Evolutionary conservation across 2,888 invertebrate species (phyloP), one percentile per base, ranked within the genome.

Genomic region (Macaria liturata): DNA sequence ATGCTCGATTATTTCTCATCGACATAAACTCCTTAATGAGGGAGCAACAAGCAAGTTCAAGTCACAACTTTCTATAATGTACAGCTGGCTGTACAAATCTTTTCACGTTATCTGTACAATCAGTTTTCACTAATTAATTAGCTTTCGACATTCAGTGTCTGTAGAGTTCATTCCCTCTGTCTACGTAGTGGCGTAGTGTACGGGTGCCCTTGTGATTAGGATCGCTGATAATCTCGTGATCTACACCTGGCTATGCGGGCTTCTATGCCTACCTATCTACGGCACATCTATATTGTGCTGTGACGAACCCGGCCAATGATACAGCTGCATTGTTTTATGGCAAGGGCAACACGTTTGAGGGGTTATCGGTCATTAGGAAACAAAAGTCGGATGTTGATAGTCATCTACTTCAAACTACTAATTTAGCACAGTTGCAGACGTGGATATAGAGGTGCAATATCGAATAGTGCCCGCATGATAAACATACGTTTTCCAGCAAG

Each of bases 161-260:
- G 60, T 62, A 67, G 66, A 73, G 79, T 78, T 80, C 73, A 74
- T 75, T 80, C 72, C 74, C 70, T 64, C 65, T 65, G 72, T 71
- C 73, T 61, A 67, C 65, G 70, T 70, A 71, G 74, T 75, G 72
- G 70, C 71, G 72, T 70, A 73, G 69, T 72, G 80, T 84, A 85
- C 84, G 88, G 87, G 88, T 78, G 83, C 82, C 82, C 83, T 78
- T 79, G 83, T 78, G 90, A 90, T 89, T 84, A 73, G 58, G 64
- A 88, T 88, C 87, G 66, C 66, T 71, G 81, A 76, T 83, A 81
- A 88, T 88, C 87, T 83, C 71, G 70, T 80, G 78, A 89, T 88
- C 89, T 80, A 80, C 90, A 91, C 90, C 89, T 90, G 90, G 90
- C 47, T 47, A 90, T 91, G 88, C 89, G 90, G 90, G 90, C 74